These are phyloP conservation scores for Chrysolina haemoptera DNA, from an alignment of 2,888 invertebrate genomes.

Conservation along the genomic window DNA sequence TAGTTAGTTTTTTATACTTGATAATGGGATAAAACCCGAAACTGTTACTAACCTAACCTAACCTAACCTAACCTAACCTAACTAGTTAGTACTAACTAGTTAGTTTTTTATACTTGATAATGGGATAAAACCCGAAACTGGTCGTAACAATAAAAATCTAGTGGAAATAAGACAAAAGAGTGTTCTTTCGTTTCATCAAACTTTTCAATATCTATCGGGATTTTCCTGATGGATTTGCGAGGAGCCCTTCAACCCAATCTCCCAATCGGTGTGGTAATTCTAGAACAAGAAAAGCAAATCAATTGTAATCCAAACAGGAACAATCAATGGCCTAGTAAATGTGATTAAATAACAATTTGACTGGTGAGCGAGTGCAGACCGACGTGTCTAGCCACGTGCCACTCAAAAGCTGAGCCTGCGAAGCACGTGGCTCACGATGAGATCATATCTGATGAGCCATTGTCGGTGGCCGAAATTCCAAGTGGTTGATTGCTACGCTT, in stretches of 20 bases:
- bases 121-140: too few species aligned
- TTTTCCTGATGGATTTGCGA: background rate
- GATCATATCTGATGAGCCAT: constrained; percentile 58
- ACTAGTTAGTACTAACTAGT: too few species aligned
- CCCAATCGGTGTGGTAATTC: constrained; percentile 24
- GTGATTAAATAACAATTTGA: constrained; percentile 58
- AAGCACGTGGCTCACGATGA: constrained; percentile 55
- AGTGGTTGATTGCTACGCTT: constrained; percentile 38
- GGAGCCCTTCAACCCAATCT: background rate
- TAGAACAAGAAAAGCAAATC: constrained; percentile 44
- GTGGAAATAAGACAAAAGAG: too few species aligned
- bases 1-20: too few species aligned
- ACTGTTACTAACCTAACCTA: too few species aligned
- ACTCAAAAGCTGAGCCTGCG: constrained; percentile 39
- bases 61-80: too few species aligned
- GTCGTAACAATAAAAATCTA: too few species aligned
- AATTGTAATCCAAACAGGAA: constrained; percentile 32
- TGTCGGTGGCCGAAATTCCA: constrained; percentile 48
- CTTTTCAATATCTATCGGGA: too few species aligned
- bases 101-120: too few species aligned
- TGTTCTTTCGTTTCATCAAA: too few species aligned
- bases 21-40: too few species aligned
- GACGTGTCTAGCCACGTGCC: constrained; percentile 48
- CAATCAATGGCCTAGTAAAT: constrained; percentile 48
- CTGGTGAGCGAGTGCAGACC: constrained; percentile 50